Conservation (phyloP, 2,797 vertebrate species). For the Discoglossus pictus region DNA sequence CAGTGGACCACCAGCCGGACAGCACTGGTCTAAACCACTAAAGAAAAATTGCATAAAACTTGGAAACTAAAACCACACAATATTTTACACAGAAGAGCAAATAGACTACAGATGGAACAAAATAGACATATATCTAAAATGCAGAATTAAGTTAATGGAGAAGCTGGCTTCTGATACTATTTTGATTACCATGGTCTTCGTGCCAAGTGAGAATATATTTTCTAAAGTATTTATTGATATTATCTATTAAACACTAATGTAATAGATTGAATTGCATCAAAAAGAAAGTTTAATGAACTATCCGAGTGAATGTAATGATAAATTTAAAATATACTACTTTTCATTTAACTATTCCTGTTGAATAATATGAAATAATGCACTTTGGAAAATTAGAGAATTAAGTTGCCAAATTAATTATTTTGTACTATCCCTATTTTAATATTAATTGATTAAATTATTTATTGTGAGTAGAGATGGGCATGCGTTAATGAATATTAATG, state of each 20-base stretch:
- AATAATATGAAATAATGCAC: slow-evolving; percentile 15
- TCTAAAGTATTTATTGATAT: slow-evolving; percentile 29
- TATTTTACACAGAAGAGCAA: too few species aligned
- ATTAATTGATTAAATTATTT: slow-evolving; percentile 20
- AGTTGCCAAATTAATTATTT: slow-evolving; percentile 23
- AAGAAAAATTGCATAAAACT: too few species aligned
- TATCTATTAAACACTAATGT: slow-evolving; percentile 16
- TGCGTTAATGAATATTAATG: not conserved
- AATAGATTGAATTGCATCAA: slow-evolving; percentile 10
- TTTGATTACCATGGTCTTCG: slow-evolving; percentile 20
- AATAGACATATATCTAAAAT: slow-evolving; percentile 3
- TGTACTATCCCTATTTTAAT: slow-evolving; percentile 28
- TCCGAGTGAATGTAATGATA: slow-evolving; percentile 16
- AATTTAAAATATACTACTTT: slow-evolving; percentile 26
- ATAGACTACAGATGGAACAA: not conserved
- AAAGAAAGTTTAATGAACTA: slow-evolving; percentile 22
- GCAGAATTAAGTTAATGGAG: slow-evolving; percentile 30
- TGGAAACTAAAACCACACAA: too few species aligned
- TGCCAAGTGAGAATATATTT: slow-evolving; percentile 15
- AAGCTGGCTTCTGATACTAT: slow-evolving; percentile 22
- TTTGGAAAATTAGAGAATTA: slow-evolving; percentile 31
- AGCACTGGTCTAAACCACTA: too few species aligned
- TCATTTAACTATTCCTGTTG: slow-evolving; percentile 23
- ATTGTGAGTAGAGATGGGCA: slow-evolving; percentile 1
- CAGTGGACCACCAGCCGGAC: too few species aligned